These are phyloP conservation scores for Caenorhabditis sp. DNA, from an alignment of 2,888 invertebrate species.

Conservation along the genomic window DNA sequence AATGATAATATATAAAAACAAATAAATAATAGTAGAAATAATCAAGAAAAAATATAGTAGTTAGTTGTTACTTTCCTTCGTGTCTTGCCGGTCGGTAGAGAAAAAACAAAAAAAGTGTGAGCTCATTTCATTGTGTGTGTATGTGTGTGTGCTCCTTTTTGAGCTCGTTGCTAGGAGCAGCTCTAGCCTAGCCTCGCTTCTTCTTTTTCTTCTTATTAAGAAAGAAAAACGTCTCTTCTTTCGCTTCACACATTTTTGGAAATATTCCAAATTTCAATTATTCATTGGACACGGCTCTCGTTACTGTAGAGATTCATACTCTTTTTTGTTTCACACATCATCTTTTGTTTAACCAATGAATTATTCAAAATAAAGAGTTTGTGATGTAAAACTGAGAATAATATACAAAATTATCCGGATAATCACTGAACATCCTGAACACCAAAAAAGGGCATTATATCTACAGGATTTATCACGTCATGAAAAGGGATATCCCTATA, in stretches of 20 bases:
- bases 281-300: not conserved
- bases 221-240: not conserved
- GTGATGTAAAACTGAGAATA: not conserved
- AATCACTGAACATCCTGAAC: too few species aligned
- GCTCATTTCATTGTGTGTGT: constrained; percentile 1
- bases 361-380: not conserved
- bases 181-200: not conserved
- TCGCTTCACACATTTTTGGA: not conserved
- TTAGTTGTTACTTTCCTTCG: too few species aligned
- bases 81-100: not conserved
- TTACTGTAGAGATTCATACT: not conserved
- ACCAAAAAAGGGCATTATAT: too few species aligned
- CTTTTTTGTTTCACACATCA: not conserved
- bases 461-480: too few species aligned
- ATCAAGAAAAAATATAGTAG: not conserved
- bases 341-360: not conserved
- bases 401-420: too few species aligned
- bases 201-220: not conserved
- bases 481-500: too few species aligned
- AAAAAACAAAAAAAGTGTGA: constrained; percentile 1
- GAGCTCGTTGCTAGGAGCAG: constrained; percentile 4
- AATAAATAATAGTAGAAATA: not conserved
- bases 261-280: not conserved
- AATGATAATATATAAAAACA: too few species aligned
- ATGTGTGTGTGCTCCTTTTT: constrained; percentile 3